Evolutionary conservation across 2,888 invertebrate species (phyloP).

Genomic region (Oxytorus armatus): DNA sequence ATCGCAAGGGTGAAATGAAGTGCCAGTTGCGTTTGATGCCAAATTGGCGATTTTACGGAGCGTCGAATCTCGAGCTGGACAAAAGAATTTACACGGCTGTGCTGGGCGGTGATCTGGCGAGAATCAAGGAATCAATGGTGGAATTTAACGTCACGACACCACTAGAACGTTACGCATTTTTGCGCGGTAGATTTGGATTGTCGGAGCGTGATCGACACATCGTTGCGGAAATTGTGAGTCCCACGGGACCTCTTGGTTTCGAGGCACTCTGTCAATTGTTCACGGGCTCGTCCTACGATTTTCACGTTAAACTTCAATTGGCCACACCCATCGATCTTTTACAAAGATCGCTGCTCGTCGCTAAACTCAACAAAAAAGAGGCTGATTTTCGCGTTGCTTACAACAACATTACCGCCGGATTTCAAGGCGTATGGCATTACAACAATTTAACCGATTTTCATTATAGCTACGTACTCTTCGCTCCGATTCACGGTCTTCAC

Average conservation of each 20-base stretch:
- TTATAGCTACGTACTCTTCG: conserved; percentile 91
- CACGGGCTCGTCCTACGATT: conserved; percentile 86
- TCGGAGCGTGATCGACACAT: conserved; percentile 89
- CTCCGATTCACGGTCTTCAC: conserved; percentile 91
- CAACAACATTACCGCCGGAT: conserved; percentile 90
- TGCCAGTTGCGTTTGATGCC: conserved; percentile 89
- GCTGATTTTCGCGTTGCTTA: conserved; percentile 91
- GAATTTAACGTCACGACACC: conserved; percentile 91
- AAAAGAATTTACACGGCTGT: conserved; percentile 88
- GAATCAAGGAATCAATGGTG: conserved; percentile 90
- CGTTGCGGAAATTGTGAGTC: conserved; percentile 90
- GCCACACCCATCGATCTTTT: conserved; percentile 91
- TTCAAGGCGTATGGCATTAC: conserved; percentile 92
- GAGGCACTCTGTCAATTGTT: conserved; percentile 88
- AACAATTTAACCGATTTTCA: conserved; percentile 89
- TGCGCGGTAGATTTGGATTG: conserved; percentile 90
- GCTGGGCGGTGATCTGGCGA: conserved; percentile 87
- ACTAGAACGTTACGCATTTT: conserved; percentile 87
- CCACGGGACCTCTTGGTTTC: conserved; percentile 89
- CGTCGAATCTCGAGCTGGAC: conserved; percentile 90
- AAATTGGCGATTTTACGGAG: conserved; percentile 88
- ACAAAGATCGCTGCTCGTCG: conserved; percentile 88
- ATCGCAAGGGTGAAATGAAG: conserved; percentile 88
- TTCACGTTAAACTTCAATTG: conserved; percentile 90
- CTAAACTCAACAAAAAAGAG: conserved; percentile 89